A percentile compares a stretch with the other conserved stretches of the same genome.
These are phyloP conservation scores for Zoanthus sociatus DNA, from an alignment of 92 coral and sea anemone species.

Conservation along the genomic window DNA sequence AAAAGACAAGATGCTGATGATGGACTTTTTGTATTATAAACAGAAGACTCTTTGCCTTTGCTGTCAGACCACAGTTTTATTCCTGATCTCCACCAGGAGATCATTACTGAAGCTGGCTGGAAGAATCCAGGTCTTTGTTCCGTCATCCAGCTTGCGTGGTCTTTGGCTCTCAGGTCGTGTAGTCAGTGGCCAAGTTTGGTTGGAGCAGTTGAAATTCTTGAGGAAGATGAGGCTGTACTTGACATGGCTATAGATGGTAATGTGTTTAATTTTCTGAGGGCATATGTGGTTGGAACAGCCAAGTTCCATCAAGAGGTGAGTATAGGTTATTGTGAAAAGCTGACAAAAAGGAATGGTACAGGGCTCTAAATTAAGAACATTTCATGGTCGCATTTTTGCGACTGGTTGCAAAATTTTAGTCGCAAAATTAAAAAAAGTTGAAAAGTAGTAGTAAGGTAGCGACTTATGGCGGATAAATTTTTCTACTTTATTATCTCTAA, in stretches of 20 bases:
- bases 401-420: no score
- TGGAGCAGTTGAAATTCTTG: conserved; percentile 81
- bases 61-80: conserved; percentile 84
- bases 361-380: no score
- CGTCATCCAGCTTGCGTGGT: conserved; percentile 89
- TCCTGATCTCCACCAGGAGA: conserved; percentile 88
- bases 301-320: conserved; percentile 93
- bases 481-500: no score
- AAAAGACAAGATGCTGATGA: not conserved
- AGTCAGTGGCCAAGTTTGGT: conserved; percentile 92
- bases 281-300: conserved; percentile 72
- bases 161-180: conserved; percentile 85
- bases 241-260: conserved; percentile 84
- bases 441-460: no score
- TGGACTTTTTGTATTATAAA: not conserved
- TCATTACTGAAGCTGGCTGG: conserved; percentile 66
- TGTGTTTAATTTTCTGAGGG: conserved; percentile 79
- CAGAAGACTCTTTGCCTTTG: conserved; percentile 82
- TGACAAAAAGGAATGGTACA: no score
- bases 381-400: no score
- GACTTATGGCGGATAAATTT: no score
- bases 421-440: no score
- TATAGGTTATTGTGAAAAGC: no score
- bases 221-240: conserved; percentile 85
- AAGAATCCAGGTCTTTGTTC: conserved; percentile 83